A percentile compares a stretch with the other conserved stretches of the same genome.
Conservation (phyloP, 2,888 invertebrate species). For the Melolontha melolontha region DNA sequence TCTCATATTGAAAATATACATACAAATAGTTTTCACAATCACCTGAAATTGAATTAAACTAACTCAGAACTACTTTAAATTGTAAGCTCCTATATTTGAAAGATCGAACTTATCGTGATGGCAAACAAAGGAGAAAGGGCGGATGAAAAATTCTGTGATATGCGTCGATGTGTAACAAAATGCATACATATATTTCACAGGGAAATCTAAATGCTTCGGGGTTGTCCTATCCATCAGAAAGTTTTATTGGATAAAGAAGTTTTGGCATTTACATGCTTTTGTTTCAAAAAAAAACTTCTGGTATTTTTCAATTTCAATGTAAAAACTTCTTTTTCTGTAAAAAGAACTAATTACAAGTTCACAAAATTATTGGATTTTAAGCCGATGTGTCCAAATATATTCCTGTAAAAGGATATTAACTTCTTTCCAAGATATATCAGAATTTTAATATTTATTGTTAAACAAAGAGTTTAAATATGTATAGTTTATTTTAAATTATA, state of each 20-base stretch:
- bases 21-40: constrained; percentile 18
- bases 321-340: constrained; percentile 3
- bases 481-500: too few species aligned
- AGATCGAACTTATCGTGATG: neutral
- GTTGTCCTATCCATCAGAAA: constrained; percentile 7
- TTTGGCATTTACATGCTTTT: constrained; percentile 29
- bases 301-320: constrained; percentile 11
- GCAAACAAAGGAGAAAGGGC: neutral
- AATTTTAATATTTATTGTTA: too few species aligned
- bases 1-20: neutral
- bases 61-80: constrained; percentile 3
- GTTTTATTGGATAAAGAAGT: constrained; percentile 34
- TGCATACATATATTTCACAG: constrained; percentile 14
- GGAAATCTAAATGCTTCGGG: constrained; percentile 12
- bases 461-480: too few species aligned
- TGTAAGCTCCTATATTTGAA: constrained; percentile 8
- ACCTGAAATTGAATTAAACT: constrained; percentile 9
- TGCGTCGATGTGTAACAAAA: constrained; percentile 18
- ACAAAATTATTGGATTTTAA: too few species aligned
- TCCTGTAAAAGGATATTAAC: too few species aligned
- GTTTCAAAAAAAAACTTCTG: constrained; percentile 10
- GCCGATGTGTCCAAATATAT: too few species aligned
- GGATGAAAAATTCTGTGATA: constrained; percentile 3
- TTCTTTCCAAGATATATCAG: too few species aligned
- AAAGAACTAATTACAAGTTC: neutral